These are phyloP conservation scores for Caranx ignobilis DNA, from an alignment of 2,113 vertebrate genomes.

Conservation along the genomic window DNA sequence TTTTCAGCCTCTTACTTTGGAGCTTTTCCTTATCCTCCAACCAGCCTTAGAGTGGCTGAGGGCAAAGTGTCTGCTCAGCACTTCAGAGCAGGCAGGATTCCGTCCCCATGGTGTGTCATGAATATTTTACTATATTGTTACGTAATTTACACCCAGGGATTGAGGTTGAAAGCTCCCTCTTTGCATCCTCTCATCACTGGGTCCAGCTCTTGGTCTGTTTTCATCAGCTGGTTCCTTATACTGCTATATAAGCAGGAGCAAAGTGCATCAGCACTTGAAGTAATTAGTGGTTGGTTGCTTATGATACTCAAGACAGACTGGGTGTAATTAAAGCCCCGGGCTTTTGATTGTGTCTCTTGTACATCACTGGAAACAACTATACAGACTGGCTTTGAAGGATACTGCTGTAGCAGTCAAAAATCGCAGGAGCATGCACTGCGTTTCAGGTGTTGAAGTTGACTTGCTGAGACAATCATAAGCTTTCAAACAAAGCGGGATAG, in stretches of 20 bases:
- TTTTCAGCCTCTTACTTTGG: constrained; percentile 45
- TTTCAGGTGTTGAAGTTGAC: constrained; percentile 61
- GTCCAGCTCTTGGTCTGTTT: constrained; percentile 55
- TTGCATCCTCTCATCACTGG: constrained; percentile 48
- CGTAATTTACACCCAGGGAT: constrained; percentile 69
- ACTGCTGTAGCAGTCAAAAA: constrained; percentile 60
- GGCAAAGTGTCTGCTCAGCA: constrained; percentile 80
- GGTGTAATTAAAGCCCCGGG: constrained; percentile 69
- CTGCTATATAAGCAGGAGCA: constrained; percentile 64
- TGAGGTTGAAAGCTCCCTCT: constrained; percentile 66
- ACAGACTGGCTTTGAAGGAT: constrained; percentile 32
- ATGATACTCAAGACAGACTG: constrained; percentile 62
- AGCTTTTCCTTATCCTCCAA: constrained; percentile 50
- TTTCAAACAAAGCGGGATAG: constrained; percentile 38
- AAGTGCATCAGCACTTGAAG: constrained; percentile 58
- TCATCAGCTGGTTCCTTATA: constrained; percentile 53
- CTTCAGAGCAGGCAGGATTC: constrained; percentile 70
- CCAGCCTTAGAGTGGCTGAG: constrained; percentile 53
- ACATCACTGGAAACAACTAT: constrained; percentile 41
- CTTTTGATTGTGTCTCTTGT: constrained; percentile 61
- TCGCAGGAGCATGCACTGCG: constrained; percentile 53
- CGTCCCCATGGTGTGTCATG: constrained; percentile 71
- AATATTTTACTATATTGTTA: constrained; percentile 81
- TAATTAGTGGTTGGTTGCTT: constrained; percentile 71
- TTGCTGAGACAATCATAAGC: constrained; percentile 75